phyloP scores from a whole-genome alignment of 2,113 vertebrate genomes.

The Columbina picui region DNA sequence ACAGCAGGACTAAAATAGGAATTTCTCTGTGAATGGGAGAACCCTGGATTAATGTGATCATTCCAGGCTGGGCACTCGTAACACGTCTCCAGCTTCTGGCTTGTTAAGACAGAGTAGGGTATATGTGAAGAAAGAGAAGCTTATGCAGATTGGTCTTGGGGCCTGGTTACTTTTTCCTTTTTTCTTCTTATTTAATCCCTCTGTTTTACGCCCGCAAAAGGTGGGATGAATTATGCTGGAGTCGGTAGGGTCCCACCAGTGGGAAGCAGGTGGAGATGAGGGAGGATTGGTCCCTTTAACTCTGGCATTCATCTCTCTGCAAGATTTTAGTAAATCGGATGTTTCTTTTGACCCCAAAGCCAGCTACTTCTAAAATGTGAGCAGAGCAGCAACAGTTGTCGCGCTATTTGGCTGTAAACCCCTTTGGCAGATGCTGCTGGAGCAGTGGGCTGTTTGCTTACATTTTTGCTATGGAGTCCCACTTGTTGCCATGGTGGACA shows the following conservation, averaged over 20 bases:
- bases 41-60: neutral
- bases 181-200: neutral
- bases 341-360: conserved; percentile 43
- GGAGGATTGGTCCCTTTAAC: neutral
- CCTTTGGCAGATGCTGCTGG: conserved; percentile 71
- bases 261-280: neutral
- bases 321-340: conserved; percentile 34
- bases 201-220: neutral
- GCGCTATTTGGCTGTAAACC: conserved; percentile 64
- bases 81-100: neutral
- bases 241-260: neutral
- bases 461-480: conserved; percentile 75
- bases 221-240: neutral
- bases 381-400: conserved; percentile 43
- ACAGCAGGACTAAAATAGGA: neutral
- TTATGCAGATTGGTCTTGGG: neutral
- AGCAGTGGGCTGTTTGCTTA: conserved; percentile 78
- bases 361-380: conserved; percentile 30
- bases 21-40: conserved; percentile 29
- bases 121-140: neutral
- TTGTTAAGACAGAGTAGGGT: neutral
- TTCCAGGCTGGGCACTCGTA: neutral
- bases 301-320: neutral
- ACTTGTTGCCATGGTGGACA: conserved; percentile 83
- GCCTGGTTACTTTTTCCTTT: neutral